Base-by-base conservation (phyloP, 35 echinoderm and acorn worm genomes). In the Acanthaster planci region DNA sequence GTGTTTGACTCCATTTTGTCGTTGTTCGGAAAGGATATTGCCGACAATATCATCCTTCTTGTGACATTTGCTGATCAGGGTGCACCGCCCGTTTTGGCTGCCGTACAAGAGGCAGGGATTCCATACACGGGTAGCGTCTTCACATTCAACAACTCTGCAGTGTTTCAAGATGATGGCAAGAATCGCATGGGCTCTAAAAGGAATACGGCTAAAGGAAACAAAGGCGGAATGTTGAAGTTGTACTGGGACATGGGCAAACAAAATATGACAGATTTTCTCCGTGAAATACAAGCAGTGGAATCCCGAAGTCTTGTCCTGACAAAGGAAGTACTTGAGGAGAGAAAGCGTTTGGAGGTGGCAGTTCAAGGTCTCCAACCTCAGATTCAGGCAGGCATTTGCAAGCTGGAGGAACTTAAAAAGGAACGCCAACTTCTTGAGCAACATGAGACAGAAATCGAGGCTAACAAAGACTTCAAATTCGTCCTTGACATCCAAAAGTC, bases 141-240 rank as follows among this genome's bases (percentile, higher is more conserved):
- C 38, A 86, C 79, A 5, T 86, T 86, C 84, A 86, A 86, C 40
- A 86, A 86, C 44, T 86, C 84, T 8, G 84, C 84, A 36, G 22
- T 86, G 12, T 86, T 77, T 86, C 67, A 22, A 7, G 67, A 60
- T 4, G 19, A 51, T 51, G 5, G 44, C 2, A 54, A 17, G 51
- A 10, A 15, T 54, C 6, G 2, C 7, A 82, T n/a, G n/a, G n/a
- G n/a, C n/a, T n/a, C n/a, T n/a, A 44, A 54, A 21, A 82, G 19
- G 16, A 54, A 82, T 38, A 14, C 14, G 29, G 83, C 31, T n/a
- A n/a, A n/a, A 39, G 40, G 0, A 44, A 86, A 37, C 36, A 10
- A 2, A 34, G n/a, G 17, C 23, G 52, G 6, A 40, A 36, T 37
- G 67, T 78, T 5, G 50, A 88, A 19, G 32, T n/a, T 86, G 84